Base-by-base conservation (phyloP, 2,113 vertebrate genomes). In the Eurystomus gularis region DNA sequence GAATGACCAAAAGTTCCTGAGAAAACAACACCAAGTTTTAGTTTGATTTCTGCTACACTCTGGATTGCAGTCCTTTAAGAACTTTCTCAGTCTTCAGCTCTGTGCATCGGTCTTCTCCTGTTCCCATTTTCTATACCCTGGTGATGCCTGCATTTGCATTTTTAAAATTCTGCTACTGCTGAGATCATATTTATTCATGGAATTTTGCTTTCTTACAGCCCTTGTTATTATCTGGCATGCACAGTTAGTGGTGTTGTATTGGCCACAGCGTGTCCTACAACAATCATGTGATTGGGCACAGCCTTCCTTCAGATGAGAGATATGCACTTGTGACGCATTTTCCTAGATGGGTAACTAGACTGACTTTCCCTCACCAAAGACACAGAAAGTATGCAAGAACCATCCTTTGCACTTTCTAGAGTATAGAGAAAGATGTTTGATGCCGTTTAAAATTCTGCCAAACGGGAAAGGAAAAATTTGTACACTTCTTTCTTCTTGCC, bases 131-230 rank as follows among this genome's bases (percentile, higher is more conserved):
- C 44, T 37, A 33, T 71, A 48, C 13, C 11, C 33, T 65, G 17
- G 2, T 18, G 51, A 82, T 42, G 17, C 18, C 25, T 86, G 28
- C 33, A 62, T 70, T 93, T 86, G 13, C 3, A 18, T 48, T 48
- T 48, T 48, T 17, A 42, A 42, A 42, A 42, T 90, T 89, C 61
- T 57, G 12, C 31, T 91, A 44, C 81, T 84, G 68, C 73, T 85
- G 65, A 52, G 69, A 64, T 69, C 60, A 28, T 69, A 82, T 96
- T 93, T 72, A 68, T 79, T 90, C 6, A 72, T 40, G 61, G 78
- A 52, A 72, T 82, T 87, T 85, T 94, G 17, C 48, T 55, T 95
- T 90, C 87, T 94, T 78, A 82, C 90, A 90, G 55, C 31, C 25
- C 11, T 42, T 75, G 37, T 62, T 91, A 81, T 84, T 78, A 75